These are phyloP conservation scores for Chloromyia formosa DNA, from an alignment of 2,888 invertebrate genomes.

Conservation along the genomic window DNA sequence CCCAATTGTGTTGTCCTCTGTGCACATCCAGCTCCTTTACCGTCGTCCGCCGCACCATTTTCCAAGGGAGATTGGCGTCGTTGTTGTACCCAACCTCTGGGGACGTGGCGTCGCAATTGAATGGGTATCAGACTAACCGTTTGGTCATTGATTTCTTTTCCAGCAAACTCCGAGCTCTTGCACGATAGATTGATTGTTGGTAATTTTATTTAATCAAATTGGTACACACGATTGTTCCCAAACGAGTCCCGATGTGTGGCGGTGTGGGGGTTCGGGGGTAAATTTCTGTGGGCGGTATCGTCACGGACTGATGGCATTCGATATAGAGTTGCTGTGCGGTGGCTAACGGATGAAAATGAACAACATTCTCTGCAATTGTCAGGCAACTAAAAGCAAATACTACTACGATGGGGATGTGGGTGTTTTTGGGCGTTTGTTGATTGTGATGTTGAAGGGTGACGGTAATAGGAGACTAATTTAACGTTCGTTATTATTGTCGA, in stretches of 20 bases:
- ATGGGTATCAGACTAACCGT: slow-evolving; percentile 44
- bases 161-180: slow-evolving; percentile 52
- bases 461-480: slow-evolving; percentile 20
- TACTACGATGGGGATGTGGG: too few relatives aligned
- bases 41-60: background rate
- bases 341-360: too few relatives aligned
- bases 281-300: background rate
- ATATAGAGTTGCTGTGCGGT: too few relatives aligned
- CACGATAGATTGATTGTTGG: slow-evolving; percentile 55
- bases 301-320: too few relatives aligned
- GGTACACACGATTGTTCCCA: slow-evolving; percentile 9
- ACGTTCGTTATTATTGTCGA: slow-evolving; percentile 36
- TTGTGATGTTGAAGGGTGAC: background rate
- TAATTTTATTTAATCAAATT: slow-evolving; percentile 54
- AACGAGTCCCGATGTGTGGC: background rate
- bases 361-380: too few relatives aligned
- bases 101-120: slow-evolving; percentile 19
- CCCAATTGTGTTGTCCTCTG: background rate
- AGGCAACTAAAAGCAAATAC: too few relatives aligned
- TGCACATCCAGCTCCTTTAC: background rate
- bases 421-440: too few relatives aligned
- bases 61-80: background rate
- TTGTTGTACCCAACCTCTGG: background rate
- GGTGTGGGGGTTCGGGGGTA: background rate
- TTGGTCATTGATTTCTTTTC: slow-evolving; percentile 54